These are phyloP conservation scores for Tragelaphus strepsiceros DNA, from an alignment of 2,113 vertebrate genomes.

Conservation along the genomic window DNA sequence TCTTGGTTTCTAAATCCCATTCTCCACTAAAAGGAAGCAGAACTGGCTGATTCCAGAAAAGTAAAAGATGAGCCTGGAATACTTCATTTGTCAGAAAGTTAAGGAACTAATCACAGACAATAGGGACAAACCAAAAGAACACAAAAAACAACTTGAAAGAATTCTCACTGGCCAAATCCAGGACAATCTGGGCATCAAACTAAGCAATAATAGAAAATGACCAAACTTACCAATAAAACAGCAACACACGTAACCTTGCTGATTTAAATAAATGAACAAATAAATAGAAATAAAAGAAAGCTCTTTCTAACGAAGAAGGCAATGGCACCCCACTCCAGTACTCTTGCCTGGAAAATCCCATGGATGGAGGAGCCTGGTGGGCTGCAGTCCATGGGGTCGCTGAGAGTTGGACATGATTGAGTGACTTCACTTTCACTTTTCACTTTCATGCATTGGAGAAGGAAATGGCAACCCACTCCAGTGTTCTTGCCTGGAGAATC, in stretches of 20 bases:
- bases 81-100: background rate
- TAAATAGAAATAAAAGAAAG: background rate
- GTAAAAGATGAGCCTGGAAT: background rate
- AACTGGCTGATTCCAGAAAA: background rate
- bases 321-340: too few species aligned
- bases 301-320: background rate
- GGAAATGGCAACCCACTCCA: too few species aligned
- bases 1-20: background rate
- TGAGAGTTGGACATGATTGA: too few species aligned
- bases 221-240: background rate
- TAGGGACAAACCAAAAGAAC: background rate
- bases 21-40: background rate
- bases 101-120: background rate
- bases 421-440: too few species aligned
- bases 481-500: too few species aligned
- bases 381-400: too few species aligned
- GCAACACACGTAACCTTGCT: background rate
- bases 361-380: too few species aligned
- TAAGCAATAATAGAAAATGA: background rate
- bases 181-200: background rate
- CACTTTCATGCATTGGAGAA: too few species aligned
- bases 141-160: background rate
- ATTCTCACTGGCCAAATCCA: background rate
- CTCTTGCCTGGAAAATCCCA: too few species aligned
- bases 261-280: background rate